Conservation (phyloP, 2,113 vertebrate genomes). For the Corythornis vintsioides region DNA sequence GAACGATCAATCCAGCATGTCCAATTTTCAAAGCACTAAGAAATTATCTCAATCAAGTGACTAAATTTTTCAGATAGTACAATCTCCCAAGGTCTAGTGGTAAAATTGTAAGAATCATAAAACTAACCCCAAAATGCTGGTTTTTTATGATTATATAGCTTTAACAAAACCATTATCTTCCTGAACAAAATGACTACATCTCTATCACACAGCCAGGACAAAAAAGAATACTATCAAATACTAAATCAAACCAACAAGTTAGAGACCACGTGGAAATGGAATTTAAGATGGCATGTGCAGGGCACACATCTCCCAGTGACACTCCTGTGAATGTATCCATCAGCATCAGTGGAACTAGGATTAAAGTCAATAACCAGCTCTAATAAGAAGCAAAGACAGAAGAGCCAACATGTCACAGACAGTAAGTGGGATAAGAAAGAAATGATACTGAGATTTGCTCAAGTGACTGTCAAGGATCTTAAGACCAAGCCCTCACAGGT, state of each 20-base stretch:
- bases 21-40: slow-evolving; percentile 67
- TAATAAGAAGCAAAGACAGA: not conserved
- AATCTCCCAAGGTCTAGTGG: slow-evolving; percentile 33
- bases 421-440: not conserved
- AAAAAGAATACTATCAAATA: not conserved
- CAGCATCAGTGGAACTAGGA: not conserved
- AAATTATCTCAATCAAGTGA: slow-evolving; percentile 62
- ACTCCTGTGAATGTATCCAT: not conserved
- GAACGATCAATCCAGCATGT: slow-evolving; percentile 37
- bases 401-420: not conserved
- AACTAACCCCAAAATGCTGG: not conserved
- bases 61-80: slow-evolving; percentile 51
- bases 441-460: not conserved
- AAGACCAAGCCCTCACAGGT: not conserved
- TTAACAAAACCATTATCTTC: not conserved
- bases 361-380: not conserved
- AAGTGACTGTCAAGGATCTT: not conserved
- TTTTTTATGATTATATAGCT: slow-evolving; percentile 1
- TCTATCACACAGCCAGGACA: not conserved
- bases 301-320: not conserved
- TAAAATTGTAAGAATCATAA: not conserved
- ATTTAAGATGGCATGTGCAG: not conserved
- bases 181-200: not conserved
- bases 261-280: not conserved
- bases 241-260: not conserved